Percentiles rank a stretch among this genome's conserved stretches.
These are phyloP conservation scores for Rhodophaea formosa DNA, from an alignment of 2,888 invertebrate genomes.

Conservation along the genomic window DNA sequence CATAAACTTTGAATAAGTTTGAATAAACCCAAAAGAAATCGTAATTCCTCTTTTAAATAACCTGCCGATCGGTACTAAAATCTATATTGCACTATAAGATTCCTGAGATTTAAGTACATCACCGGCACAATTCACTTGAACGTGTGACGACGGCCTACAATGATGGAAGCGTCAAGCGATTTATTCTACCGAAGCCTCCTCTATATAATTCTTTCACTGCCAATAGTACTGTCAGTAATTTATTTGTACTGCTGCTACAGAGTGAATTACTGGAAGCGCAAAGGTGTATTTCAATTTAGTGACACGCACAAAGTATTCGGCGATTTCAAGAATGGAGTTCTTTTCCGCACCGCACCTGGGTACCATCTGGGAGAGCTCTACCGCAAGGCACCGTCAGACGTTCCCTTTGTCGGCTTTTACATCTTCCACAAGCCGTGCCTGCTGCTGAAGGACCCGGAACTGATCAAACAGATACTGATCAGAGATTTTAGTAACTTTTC, in stretches of 20 bases:
- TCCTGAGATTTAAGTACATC: no score
- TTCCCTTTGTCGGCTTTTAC: conserved; percentile 34
- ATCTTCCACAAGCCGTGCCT: conserved; percentile 39
- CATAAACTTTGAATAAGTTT: no score
- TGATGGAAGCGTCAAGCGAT: no score
- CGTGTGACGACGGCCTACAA: no score
- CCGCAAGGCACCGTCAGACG: conserved; percentile 23
- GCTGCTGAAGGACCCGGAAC: conserved; percentile 32
- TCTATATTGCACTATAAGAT: no score
- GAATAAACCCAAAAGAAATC: no score
- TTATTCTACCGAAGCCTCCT: no score
- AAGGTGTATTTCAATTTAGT: conserved; percentile 21
- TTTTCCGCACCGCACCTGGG: conserved; percentile 35
- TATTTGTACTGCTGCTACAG: background rate
- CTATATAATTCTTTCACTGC: no score
- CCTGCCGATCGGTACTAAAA: no score
- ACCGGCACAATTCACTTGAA: no score
- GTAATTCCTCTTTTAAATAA: no score
- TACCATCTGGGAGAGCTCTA: conserved; percentile 33
- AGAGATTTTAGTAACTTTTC: conserved; percentile 34
- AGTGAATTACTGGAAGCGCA: background rate
- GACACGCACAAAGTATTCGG: conserved; percentile 32
- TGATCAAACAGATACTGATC: conserved; percentile 36
- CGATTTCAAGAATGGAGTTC: conserved; percentile 35
- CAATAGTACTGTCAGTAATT: background rate